Evolutionary conservation across 2,797 vertebrate species (phyloP), one percentile per base, ranked within the genome.

Genomic region (Sphenodon punctatus): DNA sequence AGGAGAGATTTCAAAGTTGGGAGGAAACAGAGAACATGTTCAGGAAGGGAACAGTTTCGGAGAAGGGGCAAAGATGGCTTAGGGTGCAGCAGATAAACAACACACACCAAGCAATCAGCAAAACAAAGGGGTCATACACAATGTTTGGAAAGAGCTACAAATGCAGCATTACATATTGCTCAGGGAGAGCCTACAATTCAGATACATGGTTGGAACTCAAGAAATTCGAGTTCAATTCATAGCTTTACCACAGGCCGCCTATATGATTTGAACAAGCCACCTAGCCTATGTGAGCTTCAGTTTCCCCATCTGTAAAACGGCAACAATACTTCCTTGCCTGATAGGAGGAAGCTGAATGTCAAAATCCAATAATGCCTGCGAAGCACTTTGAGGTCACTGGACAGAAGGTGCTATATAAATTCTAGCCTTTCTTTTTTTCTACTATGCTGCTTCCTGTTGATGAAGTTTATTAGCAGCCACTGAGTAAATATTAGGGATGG

Each of bases 391-490:
- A 38, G 60, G 17, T 45, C 32, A 20, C 41, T 1, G 5, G 2
- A n/a, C 39, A 3, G 8, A 15, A 17, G 14, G 36, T 51, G 20
- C 51, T 19, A 56, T 8, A 36, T 4, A 9, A 66, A 34, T 2
- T 32, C 48, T 75, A 27, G 49, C n/a, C 15, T 2, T 2, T 55
- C 87, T 85, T 70, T 76, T 49, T n/a, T 71, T 88, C 88, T 80
- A 8, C 70, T 55, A 56, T 82, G 89, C 89, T 89, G 89, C 92
- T 92, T 90, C 82, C 90, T 60, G 69, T 81, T n/a, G 88, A 86
- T 82, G 79, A 41, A n/a, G 74, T 41, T 42, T 42, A 51, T 34
- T 13, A 70, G 42, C 42, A 42, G 39, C 43, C 17, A n/a, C 23
- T 16, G 66, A 69, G 56, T 19, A 23, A 65, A 23, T 58, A 58